Evolutionary conservation across 2,888 invertebrate species (phyloP), one percentile per base, ranked within the genome.

Genomic region (Cepaea hortensis): DNA sequence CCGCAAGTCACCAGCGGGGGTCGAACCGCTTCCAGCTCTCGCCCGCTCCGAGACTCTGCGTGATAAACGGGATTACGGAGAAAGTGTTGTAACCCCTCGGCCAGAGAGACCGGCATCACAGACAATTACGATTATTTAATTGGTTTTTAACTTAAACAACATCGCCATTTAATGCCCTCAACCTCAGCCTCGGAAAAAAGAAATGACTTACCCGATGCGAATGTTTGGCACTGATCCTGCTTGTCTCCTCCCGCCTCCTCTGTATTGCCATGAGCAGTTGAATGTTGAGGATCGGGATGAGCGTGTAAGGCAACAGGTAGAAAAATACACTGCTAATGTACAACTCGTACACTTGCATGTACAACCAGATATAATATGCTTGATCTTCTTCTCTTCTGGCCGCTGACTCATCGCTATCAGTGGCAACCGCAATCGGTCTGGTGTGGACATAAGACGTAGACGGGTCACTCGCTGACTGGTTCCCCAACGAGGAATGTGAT

Each of bases 271-370:
- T 13, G 70, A 90, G 76, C 46, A 90, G 86, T 65, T 88, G 88
- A n/a, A 88, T 35, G 82, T 90, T 90, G 77, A 90, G 87, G 23
- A 89, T 55, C 0, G 88, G 87, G 61, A 90, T 90, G 55, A 90
- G 82, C 48, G 87, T 84, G 85, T 90, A 88, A 62, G 90, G 90
- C 72, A 90, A 62, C 62, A 90, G 81, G 87, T 88, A 90, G 83
- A 89, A 88, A 75, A 90, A 77, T 55, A 88, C 79, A 35, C 87
- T 72, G n/a, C 88, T 89, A 55, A 89, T 80, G 87, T 90, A 90
- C 72, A 85, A 77, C 84, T 87, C 87, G 84, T 90, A 90, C 18
- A 90, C 85, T 5, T 18, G 23, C 55, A 48, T 68, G 85, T 90
- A 90, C 18, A 88, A 20, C 84, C 80, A 87, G 11, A 73, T 50